Conservation (phyloP, 2,797 vertebrate genomes). For the Novumbra hubbsi region DNA sequence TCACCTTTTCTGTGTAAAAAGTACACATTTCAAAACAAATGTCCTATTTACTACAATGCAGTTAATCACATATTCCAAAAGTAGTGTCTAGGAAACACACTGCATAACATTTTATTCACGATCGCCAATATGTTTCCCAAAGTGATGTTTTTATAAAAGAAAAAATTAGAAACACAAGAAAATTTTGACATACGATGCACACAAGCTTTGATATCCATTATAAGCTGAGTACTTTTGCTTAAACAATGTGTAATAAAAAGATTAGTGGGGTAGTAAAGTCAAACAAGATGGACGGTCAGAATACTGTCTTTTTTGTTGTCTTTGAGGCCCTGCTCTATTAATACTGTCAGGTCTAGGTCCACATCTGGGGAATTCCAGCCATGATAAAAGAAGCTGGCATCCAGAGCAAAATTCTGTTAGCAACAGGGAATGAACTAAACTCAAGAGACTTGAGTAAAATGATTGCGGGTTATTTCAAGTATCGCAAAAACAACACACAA, state of each 20-base stretch:
- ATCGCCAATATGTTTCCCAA: no score
- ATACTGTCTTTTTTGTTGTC: slow-evolving; percentile 29
- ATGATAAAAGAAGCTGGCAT: slow-evolving; percentile 59
- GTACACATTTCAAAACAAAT: not conserved
- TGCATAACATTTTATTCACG: no score
- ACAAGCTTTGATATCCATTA: no score
- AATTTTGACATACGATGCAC: no score
- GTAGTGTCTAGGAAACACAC: no score
- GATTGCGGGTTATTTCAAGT: slow-evolving; percentile 66
- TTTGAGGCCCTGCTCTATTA: slow-evolving; percentile 16
- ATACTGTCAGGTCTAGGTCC: slow-evolving; percentile 41
- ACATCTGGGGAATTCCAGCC: slow-evolving; percentile 55
- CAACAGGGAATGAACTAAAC: slow-evolving; percentile 44
- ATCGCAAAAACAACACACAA: slow-evolving; percentile 53
- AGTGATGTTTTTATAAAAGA: no score
- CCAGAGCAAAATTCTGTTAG: slow-evolving; percentile 44
- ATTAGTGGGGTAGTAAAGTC: slow-evolving; percentile 25
- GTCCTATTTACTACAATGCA: not conserved
- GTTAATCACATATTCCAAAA: no score
- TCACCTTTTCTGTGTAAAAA: not conserved
- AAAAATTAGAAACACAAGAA: no score
- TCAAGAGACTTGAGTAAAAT: slow-evolving; percentile 50
- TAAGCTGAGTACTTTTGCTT: no score
- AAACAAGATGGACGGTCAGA: slow-evolving; percentile 22
- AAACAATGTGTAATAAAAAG: not conserved